Percentiles rank a stretch among this genome's conserved stretches.
phyloP scores from a whole-genome alignment of 2,888 invertebrate species.

The Ectobius pallidus region DNA sequence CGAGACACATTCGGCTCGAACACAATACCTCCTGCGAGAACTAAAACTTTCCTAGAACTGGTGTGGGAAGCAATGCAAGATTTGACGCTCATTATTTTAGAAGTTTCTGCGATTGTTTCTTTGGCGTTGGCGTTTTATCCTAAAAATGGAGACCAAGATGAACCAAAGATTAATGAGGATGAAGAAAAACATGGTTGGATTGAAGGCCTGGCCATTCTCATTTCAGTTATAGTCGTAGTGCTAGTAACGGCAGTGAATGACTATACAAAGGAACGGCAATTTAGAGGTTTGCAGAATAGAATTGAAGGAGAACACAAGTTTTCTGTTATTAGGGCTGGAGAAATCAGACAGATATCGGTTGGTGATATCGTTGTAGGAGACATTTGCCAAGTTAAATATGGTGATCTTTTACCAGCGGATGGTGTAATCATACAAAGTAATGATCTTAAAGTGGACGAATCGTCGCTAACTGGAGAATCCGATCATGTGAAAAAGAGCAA shows the following conservation, averaged over 20 bases:
- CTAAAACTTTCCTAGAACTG: slow-evolving; percentile 64
- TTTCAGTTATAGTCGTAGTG: slow-evolving; percentile 98
- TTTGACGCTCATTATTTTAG: slow-evolving; percentile 66
- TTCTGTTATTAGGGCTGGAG: slow-evolving; percentile 90
- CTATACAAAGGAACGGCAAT: slow-evolving; percentile 99
- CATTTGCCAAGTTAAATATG: slow-evolving; percentile 95
- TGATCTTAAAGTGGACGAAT: slow-evolving; percentile 99
- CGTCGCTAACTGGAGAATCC: slow-evolving; percentile 98
- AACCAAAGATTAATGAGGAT: slow-evolving; percentile 72
- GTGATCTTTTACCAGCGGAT: slow-evolving; percentile 97
- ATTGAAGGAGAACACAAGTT: slow-evolving; percentile 99
- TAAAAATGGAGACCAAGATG: too few species aligned
- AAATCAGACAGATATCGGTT: slow-evolving; percentile 93
- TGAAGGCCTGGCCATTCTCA: slow-evolving; percentile 98
- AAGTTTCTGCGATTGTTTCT: slow-evolving; percentile 66
- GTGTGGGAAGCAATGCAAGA: slow-evolving; percentile 71
- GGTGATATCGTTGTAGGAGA: slow-evolving; percentile 98
- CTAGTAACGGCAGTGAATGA: slow-evolving; percentile 99
- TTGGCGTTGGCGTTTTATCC: slow-evolving; percentile 60
- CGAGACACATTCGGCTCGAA: slow-evolving; percentile 64
- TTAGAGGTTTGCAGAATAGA: slow-evolving; percentile 95
- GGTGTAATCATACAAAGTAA: slow-evolving; percentile 97
- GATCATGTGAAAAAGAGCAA: slow-evolving; percentile 99
- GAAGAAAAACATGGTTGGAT: slow-evolving; percentile 99
- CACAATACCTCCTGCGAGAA: slow-evolving; percentile 66